Evolutionary conservation across 2,797 vertebrate species (phyloP), one percentile per base, ranked within the genome.

Genomic region (Pangasius larnaudii): DNA sequence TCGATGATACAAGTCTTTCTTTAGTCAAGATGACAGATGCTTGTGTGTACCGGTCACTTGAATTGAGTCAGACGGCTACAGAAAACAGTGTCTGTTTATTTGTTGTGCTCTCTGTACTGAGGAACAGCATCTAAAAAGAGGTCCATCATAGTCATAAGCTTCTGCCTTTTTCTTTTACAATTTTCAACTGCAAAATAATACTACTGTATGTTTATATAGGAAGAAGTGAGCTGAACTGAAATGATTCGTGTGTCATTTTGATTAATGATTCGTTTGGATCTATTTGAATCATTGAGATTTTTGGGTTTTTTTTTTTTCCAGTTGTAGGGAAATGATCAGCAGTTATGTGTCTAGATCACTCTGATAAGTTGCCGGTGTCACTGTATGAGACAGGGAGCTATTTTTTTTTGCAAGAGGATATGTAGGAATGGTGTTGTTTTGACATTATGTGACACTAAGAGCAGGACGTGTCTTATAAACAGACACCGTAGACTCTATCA

Each of bases 391-490:
- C 49, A 33, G 27, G 56, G 16, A 74, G 71, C 19, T n/a, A 42
- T 4, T 42, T 72, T 33, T 81, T 85, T 89, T 85, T 87, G 27
- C 59, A 46, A 89, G 81, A 83, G 80, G 18, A 56, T 87, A 67
- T 79, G 83, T 88, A 58, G 87, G 83, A 19, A 65, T 69, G 72
- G 30, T 65, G 86, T 90, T 80, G 49, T 88, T 86, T 61, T 92
- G 89, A 91, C 81, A 82, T 84, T 51, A 85, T 89, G 90, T 86
- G 87, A 91, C 87, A 85, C 74, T 74, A 85, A 84, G 85, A 46
- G 75, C 69, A 85, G 72, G 51, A 39, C 74, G 36, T 24, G 7
- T 88, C 86, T 87, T 79, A 81, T 89, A 86, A 89, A 82, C 88
- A 89, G 74, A 81, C 46, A 36, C 80, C 22, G 24, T 9, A 58